Percentiles rank a stretch among this genome's conserved stretches.
phyloP scores from a whole-genome alignment of 2,888 invertebrate species.

The Caenorhabditis sp. region DNA sequence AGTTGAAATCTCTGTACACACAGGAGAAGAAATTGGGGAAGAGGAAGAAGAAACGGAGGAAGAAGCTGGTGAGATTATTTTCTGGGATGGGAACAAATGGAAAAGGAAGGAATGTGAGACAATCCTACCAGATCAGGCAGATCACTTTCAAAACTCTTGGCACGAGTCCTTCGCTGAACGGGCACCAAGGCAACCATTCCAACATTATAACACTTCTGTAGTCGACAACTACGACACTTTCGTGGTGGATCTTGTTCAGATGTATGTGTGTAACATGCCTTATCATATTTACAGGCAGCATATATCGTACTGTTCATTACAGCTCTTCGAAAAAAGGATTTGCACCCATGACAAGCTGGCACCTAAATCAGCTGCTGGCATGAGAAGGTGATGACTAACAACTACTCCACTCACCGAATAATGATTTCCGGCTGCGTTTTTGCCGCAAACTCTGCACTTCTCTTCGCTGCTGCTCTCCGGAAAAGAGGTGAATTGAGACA shows the following conservation, averaged over 20 bases:
- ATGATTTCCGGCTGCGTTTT: slow-evolving; percentile 46
- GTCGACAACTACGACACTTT: slow-evolving; percentile 46
- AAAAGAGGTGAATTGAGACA: slow-evolving; percentile 3
- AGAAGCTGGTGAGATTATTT: background rate
- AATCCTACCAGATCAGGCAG: slow-evolving; percentile 32
- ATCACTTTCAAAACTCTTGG: slow-evolving; percentile 20
- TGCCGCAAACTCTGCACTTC: slow-evolving; percentile 47
- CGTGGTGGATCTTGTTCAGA: slow-evolving; percentile 7
- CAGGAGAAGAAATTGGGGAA: background rate
- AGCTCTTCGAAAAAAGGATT: slow-evolving; percentile 52
- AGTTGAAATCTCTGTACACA: background rate
- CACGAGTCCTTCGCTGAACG: slow-evolving; percentile 22
- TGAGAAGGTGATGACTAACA: background rate
- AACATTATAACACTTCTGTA: slow-evolving; percentile 35
- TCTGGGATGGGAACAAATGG: background rate
- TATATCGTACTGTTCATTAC: slow-evolving; percentile 26
- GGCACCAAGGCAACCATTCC: slow-evolving; percentile 48
- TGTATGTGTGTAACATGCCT: slow-evolving; percentile 18
- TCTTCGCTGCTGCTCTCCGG: background rate
- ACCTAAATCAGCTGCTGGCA: slow-evolving; percentile 19
- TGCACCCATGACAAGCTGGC: slow-evolving; percentile 54
- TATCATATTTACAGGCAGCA: slow-evolving; percentile 37
- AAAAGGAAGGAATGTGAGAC: background rate
- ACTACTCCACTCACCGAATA: slow-evolving; percentile 53
- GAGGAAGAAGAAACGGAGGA: slow-evolving; percentile 4